Evolutionary conservation across 1,140 invertebrate genomes (phyloP).

Genomic region (Forficula auricularia): DNA sequence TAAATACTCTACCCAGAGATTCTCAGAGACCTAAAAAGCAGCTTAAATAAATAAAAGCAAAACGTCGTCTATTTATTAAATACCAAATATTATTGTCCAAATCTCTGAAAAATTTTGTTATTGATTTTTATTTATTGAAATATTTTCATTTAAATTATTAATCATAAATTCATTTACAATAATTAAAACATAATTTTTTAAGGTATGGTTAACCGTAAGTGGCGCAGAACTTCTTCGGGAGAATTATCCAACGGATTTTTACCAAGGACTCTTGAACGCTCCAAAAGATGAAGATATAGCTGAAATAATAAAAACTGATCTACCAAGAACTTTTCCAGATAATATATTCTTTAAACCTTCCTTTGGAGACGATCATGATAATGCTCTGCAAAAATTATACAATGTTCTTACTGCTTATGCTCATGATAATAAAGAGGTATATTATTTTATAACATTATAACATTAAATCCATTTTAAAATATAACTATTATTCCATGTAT

Average conservation of each 20-base stretch:
- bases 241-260: conserved; percentile 35
- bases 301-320: conserved; percentile 67
- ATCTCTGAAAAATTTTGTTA: too few species aligned
- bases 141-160: too few species aligned
- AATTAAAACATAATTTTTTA: too few species aligned
- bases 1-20: too few species aligned
- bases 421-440: conserved; percentile 66
- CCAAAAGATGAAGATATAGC: conserved; percentile 29
- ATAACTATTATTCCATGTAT: too few species aligned
- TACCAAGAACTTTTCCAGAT: conserved; percentile 80
- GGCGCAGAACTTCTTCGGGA: conserved; percentile 52
- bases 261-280: conserved; percentile 42
- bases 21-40: too few species aligned
- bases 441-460: conserved; percentile 69
- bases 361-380: conserved; percentile 37
- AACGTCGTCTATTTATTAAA: too few species aligned
- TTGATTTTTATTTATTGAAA: too few species aligned
- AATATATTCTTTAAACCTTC: conserved; percentile 78
- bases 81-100: too few species aligned
- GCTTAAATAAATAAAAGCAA: too few species aligned
- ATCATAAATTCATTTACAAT: too few species aligned
- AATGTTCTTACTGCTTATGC: conserved; percentile 79
- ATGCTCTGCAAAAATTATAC: conserved; percentile 41
- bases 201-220: conserved; percentile 69
- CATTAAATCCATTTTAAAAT: too few species aligned